phyloP scores from a whole-genome alignment of 2,113 vertebrate species.

The Rhea americana region DNA sequence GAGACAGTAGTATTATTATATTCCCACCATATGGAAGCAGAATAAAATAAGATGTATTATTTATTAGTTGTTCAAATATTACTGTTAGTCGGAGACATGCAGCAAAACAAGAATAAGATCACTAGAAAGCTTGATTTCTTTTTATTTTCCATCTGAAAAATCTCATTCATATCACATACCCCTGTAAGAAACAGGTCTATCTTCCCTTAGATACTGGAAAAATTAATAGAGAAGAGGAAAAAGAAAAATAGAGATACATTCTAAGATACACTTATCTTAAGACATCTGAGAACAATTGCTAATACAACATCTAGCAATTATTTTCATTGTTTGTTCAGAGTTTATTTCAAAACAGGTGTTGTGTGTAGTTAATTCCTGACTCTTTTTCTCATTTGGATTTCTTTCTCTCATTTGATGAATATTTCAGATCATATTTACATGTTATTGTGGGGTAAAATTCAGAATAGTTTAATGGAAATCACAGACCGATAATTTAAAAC shows the following conservation, averaged over 20 bases:
- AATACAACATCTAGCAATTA: not conserved
- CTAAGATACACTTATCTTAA: not conserved
- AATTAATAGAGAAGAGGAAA: not conserved
- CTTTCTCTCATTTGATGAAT: not conserved
- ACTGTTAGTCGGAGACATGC: not conserved
- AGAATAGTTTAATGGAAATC: not conserved
- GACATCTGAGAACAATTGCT: not conserved
- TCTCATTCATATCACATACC: not conserved
- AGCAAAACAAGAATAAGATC: not conserved
- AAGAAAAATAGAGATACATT: accelerated
- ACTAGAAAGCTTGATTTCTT: not conserved
- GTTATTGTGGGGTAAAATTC: not conserved
- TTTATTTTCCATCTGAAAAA: not conserved
- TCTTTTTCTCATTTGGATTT: not conserved
- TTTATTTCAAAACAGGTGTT: not conserved
- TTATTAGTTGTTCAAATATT: not conserved
- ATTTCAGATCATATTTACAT: not conserved
- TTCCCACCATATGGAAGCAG: not conserved
- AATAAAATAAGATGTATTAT: not conserved
- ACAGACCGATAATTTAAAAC: not conserved
- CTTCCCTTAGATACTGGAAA: not conserved
- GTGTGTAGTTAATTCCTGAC: not conserved
- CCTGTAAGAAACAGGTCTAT: not conserved
- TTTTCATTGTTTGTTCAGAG: not conserved
- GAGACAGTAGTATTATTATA: not conserved